Base-by-base conservation (phyloP, 2,888 invertebrate genomes). In the Strigamia crassipes region DNA sequence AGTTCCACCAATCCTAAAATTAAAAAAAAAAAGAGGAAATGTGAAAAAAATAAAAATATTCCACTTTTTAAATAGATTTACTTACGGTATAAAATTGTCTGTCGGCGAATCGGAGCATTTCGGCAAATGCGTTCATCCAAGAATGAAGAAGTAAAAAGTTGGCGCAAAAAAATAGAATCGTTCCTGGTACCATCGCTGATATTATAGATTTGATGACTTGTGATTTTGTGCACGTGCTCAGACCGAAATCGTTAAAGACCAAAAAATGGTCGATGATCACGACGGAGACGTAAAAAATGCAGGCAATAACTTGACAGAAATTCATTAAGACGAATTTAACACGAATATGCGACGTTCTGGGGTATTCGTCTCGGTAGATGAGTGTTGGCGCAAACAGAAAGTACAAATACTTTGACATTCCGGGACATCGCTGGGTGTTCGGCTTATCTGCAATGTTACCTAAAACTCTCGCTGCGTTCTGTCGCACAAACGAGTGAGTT, bases 1-100 rank as follows among this genome's bases (percentile, higher is more conserved):
- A 92, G 81, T 94, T 96, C 98, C 97, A 98, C 97, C 97, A 98
- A 86, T 95, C 95, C 92, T 96, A 86, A 38, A 86, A 86, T 78
- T 1, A 4, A 73, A 73, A 66, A 82, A 0, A 61, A 42, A 82
- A 21, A 61, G 18, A 18, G 56, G 4, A 83, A 56, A 56, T 18
- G 3, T n/a, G n/a, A n/a, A n/a, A n/a, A n/a, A n/a, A n/a, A n/a
- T 56, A n/a, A n/a, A 18, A 56, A 56, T 18, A n/a, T 18, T 56
- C 2, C 2, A 6, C 15, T 2, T 12, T 46, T 46, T 13, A 56
- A 56, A 1, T 27, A 27, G 27, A 27, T 2, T 27, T 56, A 82
- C 86, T 85, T 86, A 91, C 92, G 88, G 92, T 91, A 87, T 96
- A 92, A 90, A 95, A 93, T 90, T 93, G 90, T 86, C 97, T 88